Conservation (phyloP, 1,140 invertebrate genomes). For the Drosophila asahinai region DNA sequence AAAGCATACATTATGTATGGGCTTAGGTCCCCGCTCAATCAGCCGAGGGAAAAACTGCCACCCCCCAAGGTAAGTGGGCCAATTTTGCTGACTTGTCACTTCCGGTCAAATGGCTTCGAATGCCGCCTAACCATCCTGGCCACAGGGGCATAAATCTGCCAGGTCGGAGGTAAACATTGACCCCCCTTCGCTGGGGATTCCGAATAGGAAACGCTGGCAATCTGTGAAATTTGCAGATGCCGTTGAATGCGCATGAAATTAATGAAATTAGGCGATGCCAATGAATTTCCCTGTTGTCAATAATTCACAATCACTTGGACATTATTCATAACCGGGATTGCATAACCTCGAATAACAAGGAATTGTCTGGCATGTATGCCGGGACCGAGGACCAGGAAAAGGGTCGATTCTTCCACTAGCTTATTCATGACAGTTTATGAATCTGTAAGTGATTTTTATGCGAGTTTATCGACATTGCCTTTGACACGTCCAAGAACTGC, state of each 20-base stretch:
- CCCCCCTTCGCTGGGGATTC: background rate
- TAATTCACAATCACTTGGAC: constrained; percentile 38
- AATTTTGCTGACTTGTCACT: constrained; percentile 81
- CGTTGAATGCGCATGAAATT: constrained; percentile 74
- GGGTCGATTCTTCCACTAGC: constrained; percentile 32
- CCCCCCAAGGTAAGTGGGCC: constrained; percentile 64
- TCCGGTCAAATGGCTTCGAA: constrained; percentile 77
- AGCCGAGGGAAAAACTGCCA: constrained; percentile 1
- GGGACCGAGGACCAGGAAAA: background rate
- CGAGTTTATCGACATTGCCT: constrained; percentile 57
- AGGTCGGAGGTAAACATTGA: background rate
- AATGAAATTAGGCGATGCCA: constrained; percentile 73
- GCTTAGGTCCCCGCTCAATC: constrained; percentile 9
- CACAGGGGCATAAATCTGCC: constrained; percentile 57
- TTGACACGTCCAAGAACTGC: constrained; percentile 41
- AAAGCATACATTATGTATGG: constrained; percentile 26
- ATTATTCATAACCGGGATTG: constrained; percentile 63
- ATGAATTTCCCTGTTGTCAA: constrained; percentile 59
- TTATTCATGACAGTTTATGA: constrained; percentile 50
- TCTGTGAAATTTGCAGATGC: constrained; percentile 72
- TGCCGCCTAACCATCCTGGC: constrained; percentile 42
- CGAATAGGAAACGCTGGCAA: constrained; percentile 19
- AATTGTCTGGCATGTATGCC: background rate
- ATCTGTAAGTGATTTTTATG: constrained; percentile 64
- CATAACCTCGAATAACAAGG: constrained; percentile 24